Evolutionary conservation across 2,888 invertebrate genomes (phyloP).

Genomic region (Pherbina coryleti): DNA sequence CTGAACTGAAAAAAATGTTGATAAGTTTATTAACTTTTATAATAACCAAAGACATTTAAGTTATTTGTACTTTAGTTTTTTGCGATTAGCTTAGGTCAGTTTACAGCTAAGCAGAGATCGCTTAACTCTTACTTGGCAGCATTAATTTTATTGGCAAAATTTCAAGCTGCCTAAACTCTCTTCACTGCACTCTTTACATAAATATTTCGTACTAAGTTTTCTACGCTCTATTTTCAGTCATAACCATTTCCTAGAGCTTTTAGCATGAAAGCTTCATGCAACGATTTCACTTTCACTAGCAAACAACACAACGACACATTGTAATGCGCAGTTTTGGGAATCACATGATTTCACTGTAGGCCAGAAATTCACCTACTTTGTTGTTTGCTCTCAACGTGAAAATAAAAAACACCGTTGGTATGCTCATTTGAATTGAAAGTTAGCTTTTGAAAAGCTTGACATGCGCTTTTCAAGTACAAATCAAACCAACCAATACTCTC

Average conservation of each 20-base stretch:
- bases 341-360: neutral
- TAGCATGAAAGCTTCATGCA: constrained; percentile 1
- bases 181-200: too few species aligned
- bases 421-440: neutral
- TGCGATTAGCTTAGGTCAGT: too few species aligned
- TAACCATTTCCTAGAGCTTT: neutral
- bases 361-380: neutral
- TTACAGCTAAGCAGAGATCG: neutral
- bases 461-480: neutral
- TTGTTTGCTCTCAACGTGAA: neutral
- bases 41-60: too few species aligned
- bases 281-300: constrained; percentile 27
- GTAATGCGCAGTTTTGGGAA: neutral
- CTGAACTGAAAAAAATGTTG: too few species aligned
- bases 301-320: neutral
- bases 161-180: too few species aligned
- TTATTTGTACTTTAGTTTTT: too few species aligned
- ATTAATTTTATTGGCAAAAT: neutral
- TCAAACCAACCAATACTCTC: too few species aligned
- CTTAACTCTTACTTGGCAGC: neutral
- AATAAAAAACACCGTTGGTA: too few species aligned
- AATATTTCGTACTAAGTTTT: too few species aligned
- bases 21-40: too few species aligned
- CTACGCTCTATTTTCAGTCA: neutral
- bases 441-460: neutral